Evolutionary conservation across 2,797 vertebrate species (phyloP).

Genomic region (Heterohyrax brucei): DNA sequence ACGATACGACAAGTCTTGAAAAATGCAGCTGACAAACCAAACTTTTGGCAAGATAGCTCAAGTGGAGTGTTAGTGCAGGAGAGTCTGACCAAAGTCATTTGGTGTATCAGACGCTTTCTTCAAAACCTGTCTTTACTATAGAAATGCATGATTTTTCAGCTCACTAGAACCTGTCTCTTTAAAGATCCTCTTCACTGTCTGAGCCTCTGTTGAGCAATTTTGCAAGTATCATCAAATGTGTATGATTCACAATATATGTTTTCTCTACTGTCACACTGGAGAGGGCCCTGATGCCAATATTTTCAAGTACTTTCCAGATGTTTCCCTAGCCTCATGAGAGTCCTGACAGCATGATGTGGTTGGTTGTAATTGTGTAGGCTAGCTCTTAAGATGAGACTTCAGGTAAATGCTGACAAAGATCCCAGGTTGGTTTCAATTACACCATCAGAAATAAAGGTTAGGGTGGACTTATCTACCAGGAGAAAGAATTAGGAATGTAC

Average conservation of each 20-base stretch:
- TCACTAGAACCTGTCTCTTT: neutral
- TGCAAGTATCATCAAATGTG: neutral
- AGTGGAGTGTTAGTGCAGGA: neutral
- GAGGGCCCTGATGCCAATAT: neutral
- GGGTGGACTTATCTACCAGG: too few species aligned
- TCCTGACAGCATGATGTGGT: neutral
- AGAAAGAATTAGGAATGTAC: neutral
- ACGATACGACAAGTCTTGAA: neutral
- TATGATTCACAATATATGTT: neutral
- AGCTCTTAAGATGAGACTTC: neutral
- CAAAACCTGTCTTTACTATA: neutral
- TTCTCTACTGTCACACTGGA: neutral
- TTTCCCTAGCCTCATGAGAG: neutral
- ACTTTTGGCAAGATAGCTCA: neutral
- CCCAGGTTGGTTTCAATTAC: neutral
- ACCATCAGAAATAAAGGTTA: neutral
- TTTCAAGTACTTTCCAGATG: slow-evolving; percentile 25
- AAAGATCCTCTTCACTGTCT: neutral
- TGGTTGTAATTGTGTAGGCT: neutral
- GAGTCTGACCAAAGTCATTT: neutral
- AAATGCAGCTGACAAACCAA: slow-evolving; percentile 7
- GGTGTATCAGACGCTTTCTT: neutral
- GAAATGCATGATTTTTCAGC: neutral
- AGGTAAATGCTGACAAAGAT: too few species aligned
- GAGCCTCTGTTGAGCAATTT: neutral